Conservation (phyloP, 64 coral and sea anemone genomes). For the Actinia tenebrosa region DNA sequence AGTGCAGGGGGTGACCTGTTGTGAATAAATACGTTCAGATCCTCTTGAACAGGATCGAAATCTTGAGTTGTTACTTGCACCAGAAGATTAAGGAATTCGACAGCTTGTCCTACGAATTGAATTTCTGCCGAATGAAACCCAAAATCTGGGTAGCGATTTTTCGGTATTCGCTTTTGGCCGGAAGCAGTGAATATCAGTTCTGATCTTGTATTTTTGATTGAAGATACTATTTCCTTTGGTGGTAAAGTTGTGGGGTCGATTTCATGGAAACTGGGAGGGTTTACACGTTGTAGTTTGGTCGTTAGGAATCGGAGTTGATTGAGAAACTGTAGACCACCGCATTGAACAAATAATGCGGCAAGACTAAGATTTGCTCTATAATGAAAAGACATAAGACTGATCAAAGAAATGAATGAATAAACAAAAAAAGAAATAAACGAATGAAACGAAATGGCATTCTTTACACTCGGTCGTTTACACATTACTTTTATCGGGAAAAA, state of each 20-base stretch:
- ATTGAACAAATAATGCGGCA: slow-evolving; percentile 48
- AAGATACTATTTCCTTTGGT: slow-evolving; percentile 47
- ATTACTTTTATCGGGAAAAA: no score
- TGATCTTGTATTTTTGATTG: slow-evolving; percentile 36
- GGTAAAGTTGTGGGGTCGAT: slow-evolving; percentile 76
- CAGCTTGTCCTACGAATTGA: slow-evolving; percentile 40
- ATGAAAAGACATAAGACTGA: neutral
- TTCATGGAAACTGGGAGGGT: slow-evolving; percentile 55
- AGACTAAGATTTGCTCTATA: slow-evolving; percentile 16
- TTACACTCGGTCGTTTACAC: no score
- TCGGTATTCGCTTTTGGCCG: slow-evolving; percentile 3
- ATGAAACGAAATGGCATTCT: no score
- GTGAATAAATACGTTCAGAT: slow-evolving; percentile 38
- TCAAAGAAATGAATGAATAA: neutral
- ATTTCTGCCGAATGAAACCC: slow-evolving; percentile 54
- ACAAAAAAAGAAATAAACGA: neutral
- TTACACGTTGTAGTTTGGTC: slow-evolving; percentile 55
- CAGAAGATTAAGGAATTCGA: slow-evolving; percentile 42
- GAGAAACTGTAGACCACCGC: slow-evolving; percentile 48
- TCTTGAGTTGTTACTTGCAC: slow-evolving; percentile 33
- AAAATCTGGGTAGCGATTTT: slow-evolving; percentile 30
- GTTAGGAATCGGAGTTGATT: slow-evolving; percentile 48
- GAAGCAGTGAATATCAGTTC: slow-evolving; percentile 28
- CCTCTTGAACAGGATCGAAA: slow-evolving; percentile 61
- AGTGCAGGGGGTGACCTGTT: neutral